Conservation (phyloP, 2,888 invertebrate species). For the Eucriotettix oculatus region DNA sequence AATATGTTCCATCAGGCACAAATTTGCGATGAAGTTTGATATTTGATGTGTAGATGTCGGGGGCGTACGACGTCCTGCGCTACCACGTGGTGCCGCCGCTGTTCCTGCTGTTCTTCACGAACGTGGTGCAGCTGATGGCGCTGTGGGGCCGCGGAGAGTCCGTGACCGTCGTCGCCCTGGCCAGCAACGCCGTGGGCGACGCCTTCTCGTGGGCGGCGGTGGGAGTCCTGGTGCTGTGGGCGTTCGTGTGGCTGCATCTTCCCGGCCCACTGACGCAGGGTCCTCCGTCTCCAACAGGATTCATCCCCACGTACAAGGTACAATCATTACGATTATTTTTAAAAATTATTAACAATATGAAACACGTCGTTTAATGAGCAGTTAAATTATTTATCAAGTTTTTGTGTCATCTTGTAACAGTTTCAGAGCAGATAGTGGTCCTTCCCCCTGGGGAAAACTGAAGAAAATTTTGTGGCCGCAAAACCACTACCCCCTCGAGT, state of each 20-base stretch:
- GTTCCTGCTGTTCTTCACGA: not conserved
- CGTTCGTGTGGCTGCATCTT: conserved; percentile 25
- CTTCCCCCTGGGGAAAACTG: too few species aligned
- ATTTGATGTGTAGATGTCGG: not conserved
- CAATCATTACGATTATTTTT: too few species aligned
- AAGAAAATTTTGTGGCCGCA: too few species aligned
- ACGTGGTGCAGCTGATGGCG: not conserved
- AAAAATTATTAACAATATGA: too few species aligned
- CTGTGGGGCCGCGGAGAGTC: not conserved
- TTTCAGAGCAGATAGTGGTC: too few species aligned
- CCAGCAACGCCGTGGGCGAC: conserved; percentile 17
- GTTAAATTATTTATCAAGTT: too few species aligned
- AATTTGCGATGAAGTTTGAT: too few species aligned
- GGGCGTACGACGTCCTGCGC: not conserved
- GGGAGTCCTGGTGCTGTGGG: conserved; percentile 21
- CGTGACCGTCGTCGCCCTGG: conserved; percentile 3
- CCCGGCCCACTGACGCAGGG: conserved; percentile 24
- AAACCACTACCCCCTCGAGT: too few species aligned
- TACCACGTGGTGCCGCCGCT: not conserved
- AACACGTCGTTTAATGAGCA: too few species aligned
- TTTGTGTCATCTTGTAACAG: too few species aligned
- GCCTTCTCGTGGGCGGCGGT: conserved; percentile 21
- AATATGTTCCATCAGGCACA: too few species aligned
- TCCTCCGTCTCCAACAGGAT: conserved; percentile 30
- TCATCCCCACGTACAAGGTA: conserved; percentile 23